Conservation (phyloP, 2,888 invertebrate genomes). For the Cephus pygmeus region DNA sequence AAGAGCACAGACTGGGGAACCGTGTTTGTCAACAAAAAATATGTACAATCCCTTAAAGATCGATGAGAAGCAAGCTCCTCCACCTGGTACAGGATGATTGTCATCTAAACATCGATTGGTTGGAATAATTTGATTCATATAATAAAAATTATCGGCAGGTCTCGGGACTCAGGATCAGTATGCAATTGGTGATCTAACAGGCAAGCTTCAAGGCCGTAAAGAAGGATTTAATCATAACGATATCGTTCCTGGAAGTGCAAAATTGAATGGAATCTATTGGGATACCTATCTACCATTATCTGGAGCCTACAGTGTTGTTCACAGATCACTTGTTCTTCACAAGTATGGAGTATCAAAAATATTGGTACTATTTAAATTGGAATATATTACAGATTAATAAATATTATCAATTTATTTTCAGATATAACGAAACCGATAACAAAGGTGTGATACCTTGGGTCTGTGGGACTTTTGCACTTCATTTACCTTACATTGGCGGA, state of each 20-base stretch:
- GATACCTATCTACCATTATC: constrained; percentile 88
- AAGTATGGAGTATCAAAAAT: constrained; percentile 67
- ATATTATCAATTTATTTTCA: constrained; percentile 33
- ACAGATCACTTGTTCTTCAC: constrained; percentile 83
- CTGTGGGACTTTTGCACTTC: constrained; percentile 75
- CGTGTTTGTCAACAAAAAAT: constrained; percentile 78
- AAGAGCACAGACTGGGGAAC: constrained; percentile 61
- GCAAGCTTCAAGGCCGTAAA: constrained; percentile 82
- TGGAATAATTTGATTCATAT: constrained; percentile 8
- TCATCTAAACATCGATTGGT: constrained; percentile 8
- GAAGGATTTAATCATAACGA: constrained; percentile 76
- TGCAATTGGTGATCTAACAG: constrained; percentile 88
- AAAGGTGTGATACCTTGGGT: constrained; percentile 69
- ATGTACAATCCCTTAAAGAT: constrained; percentile 81
- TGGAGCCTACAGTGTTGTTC: constrained; percentile 82
- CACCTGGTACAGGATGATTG: constrained; percentile 69
- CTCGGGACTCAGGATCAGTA: constrained; percentile 91
- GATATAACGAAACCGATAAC: constrained; percentile 68
- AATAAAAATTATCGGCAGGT: constrained; percentile 64
- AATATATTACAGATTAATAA: background rate
- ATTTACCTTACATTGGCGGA: constrained; percentile 74
- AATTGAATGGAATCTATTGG: constrained; percentile 81
- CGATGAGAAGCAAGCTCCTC: constrained; percentile 72
- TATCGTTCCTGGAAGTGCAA: constrained; percentile 77
- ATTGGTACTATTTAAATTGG: background rate